Percentiles rank a stretch among this genome's conserved stretches.
Conservation (phyloP, 2,113 vertebrate genomes). For the Lepisosteus osseus region DNA sequence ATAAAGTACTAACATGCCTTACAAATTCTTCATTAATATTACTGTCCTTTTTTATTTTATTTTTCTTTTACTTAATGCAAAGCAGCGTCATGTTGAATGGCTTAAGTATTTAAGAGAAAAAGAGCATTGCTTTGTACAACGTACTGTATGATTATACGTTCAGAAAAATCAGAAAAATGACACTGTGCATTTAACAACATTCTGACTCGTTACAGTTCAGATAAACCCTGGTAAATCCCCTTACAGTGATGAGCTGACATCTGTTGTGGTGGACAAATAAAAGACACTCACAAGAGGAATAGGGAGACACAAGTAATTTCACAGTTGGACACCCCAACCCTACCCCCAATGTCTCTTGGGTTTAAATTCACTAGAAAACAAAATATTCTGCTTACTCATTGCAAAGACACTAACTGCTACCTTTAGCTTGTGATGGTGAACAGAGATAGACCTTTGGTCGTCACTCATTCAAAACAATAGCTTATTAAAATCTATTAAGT, state of each 20-base stretch:
- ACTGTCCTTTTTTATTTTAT: not conserved
- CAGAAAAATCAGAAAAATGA: no score
- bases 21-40: no score
- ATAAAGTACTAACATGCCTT: no score
- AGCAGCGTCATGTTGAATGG: not conserved
- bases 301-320: constrained; percentile 7
- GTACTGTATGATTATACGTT: no score
- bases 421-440: not conserved
- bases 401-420: not conserved
- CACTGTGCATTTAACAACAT: not conserved
- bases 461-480: not conserved
- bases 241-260: not conserved
- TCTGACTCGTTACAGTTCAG: not conserved
- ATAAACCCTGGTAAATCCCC: not conserved
- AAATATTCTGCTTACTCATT: not conserved
- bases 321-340: constrained; percentile 13
- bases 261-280: not conserved
- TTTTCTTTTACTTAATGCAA: not conserved
- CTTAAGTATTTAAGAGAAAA: not conserved
- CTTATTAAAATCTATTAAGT: not conserved
- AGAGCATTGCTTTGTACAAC: no score
- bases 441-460: not conserved
- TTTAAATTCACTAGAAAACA: constrained; percentile 1
- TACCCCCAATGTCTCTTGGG: not conserved
- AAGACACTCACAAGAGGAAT: constrained; percentile 3